Base-by-base conservation (phyloP, 2,113 vertebrate genomes). In the Ailurus styani region DNA sequence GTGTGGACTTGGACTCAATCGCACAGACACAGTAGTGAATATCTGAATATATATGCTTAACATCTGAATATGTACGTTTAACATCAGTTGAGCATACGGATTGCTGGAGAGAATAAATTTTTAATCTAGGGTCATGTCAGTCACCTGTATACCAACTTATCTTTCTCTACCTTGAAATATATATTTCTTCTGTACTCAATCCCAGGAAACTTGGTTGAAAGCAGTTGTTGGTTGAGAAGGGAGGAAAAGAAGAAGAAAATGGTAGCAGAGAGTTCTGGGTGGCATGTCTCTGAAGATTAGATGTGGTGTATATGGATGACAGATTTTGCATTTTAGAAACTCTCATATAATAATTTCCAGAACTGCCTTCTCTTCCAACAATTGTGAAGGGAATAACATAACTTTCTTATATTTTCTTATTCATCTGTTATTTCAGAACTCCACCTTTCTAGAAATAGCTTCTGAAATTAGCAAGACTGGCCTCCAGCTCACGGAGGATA, bases 391-490 rank as follows among this genome's bases (percentile, higher is more conserved):
- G 50, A 68, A 89, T 88, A 62, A 84, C 47, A 12, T 27, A 70
- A n/a, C 9, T 82, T 96, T 52, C 60, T 45, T 72, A 37, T 25
- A 23, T 88, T 93, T 87, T 92, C 17, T 57, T 68, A 77, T 75
- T 96, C 83, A 50, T 78, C 57, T 62, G 73, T 52, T 89, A 77
- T 90, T 92, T 93, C 60, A 87, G 83, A 95, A 81, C 21, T n/a
- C 78, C 18, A 54, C 17, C 42, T 93, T 93, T 97, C 75, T 93
- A 95, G 85, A 93, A 96, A 86, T 81, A 47, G 21, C 54, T 96
- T 96, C 77, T 89, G 73, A 91, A 87, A 64, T 50, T 21, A 96
- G 72, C 42, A 81, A 78, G 47, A 75, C 27, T 54, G 20, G 42
- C 64, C 54, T 95, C 66, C 25, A 42, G 60, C 31, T 73, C 86